Conservation (phyloP, 1,140 invertebrate genomes). For the Habropoda laboriosa region DNA sequence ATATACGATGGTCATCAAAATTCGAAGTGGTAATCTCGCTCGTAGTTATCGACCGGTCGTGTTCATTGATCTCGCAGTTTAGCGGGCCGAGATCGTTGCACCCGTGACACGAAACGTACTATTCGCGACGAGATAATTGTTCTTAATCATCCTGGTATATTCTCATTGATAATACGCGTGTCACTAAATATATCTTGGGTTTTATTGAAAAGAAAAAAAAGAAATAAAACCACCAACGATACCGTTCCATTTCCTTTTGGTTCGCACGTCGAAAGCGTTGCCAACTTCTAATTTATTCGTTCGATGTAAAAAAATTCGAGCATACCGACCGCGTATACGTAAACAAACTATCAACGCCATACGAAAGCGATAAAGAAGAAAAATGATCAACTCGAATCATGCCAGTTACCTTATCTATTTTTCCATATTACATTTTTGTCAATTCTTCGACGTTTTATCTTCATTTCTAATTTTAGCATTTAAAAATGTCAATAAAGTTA, state of each 20-base stretch:
- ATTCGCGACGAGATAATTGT: constrained; percentile 45
- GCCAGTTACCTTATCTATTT: neutral
- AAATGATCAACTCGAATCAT: neutral
- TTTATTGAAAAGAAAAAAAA: neutral
- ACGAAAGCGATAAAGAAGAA: neutral
- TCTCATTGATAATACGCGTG: constrained; percentile 35
- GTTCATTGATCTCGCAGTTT: constrained; percentile 47
- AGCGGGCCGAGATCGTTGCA: constrained; percentile 36
- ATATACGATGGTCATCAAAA: constrained; percentile 13
- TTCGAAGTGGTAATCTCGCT: constrained; percentile 30
- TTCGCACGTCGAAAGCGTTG: neutral
- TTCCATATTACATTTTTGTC: neutral
- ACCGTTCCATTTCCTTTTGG: neutral
- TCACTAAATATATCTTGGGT: constrained; percentile 15
- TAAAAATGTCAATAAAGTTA: no score
- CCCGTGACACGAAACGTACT: constrained; percentile 44
- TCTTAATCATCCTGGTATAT: constrained; percentile 36
- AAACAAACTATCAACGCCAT: neutral
- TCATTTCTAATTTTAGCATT: no score
- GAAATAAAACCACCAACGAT: neutral
- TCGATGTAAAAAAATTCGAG: neutral
- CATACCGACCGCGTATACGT: neutral
- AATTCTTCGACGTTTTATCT: no score
- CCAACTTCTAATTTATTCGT: neutral
- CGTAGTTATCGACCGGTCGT: constrained; percentile 28